These are phyloP conservation scores for Megamerina dolium DNA, from an alignment of 2,888 invertebrate species.

Conservation along the genomic window DNA sequence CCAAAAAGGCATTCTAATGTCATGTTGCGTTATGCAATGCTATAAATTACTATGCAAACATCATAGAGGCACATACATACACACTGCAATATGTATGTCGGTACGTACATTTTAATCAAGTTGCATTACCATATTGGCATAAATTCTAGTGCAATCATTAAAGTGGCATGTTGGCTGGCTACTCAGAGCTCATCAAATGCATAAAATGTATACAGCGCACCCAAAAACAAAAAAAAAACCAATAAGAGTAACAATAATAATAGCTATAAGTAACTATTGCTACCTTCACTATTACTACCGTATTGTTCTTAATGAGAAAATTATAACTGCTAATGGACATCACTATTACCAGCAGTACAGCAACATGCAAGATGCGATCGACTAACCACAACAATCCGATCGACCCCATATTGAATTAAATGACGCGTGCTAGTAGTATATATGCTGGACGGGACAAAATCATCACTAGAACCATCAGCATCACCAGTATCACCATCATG, in stretches of 20 bases:
- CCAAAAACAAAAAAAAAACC: background rate
- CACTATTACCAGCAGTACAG: too few relatives aligned
- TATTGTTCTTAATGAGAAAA: conserved; percentile 40
- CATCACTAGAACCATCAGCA: too few relatives aligned
- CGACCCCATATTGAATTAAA: conserved; percentile 13
- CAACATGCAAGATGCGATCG: conserved; percentile 10
- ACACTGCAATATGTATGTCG: too few relatives aligned
- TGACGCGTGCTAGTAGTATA: too few relatives aligned
- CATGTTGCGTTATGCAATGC: too few relatives aligned
- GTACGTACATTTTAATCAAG: too few relatives aligned
- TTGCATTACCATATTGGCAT: conserved; percentile 44
- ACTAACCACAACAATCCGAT: conserved; percentile 21
- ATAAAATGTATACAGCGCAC: conserved; percentile 1
- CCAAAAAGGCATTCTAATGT: too few relatives aligned
- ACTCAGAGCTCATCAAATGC: conserved; percentile 14
- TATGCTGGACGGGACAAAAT: too few relatives aligned
- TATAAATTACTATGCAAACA: background rate
- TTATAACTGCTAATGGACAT: conserved; percentile 34
- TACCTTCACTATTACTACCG: too few relatives aligned
- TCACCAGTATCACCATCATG: background rate
- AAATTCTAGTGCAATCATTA: too few relatives aligned
- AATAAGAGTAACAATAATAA: conserved; percentile 7
- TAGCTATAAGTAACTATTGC: background rate
- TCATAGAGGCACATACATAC: background rate
- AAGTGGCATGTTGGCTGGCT: too few relatives aligned